phyloP scores from a whole-genome alignment of 2,113 vertebrate genomes.

The Bubo scandiacus region DNA sequence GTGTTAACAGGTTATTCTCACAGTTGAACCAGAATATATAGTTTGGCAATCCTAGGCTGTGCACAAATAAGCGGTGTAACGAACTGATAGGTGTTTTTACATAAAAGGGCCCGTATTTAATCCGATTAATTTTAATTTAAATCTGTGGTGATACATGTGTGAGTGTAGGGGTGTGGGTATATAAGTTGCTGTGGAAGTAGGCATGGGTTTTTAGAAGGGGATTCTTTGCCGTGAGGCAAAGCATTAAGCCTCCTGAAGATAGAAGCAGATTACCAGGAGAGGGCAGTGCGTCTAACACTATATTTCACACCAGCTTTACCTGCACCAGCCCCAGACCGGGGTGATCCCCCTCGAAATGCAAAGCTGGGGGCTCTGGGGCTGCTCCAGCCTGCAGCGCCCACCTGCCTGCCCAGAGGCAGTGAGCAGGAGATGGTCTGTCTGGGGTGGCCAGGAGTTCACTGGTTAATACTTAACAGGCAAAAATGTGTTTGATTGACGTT shows the following conservation, averaged over 20 bases:
- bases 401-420: accelerated
- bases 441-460: neutral
- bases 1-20: conserved; percentile 35
- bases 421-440: neutral
- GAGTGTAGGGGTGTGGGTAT: neutral
- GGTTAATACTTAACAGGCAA: conserved; percentile 4
- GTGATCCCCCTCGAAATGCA: neutral
- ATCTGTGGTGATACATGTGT: neutral
- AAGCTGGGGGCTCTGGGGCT: neutral
- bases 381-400: neutral
- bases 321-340: neutral
- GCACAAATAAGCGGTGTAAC: neutral
- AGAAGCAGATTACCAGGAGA: conserved; percentile 73
- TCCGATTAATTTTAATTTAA: neutral
- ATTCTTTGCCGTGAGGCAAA: neutral
- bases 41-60: neutral
- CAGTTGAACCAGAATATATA: neutral
- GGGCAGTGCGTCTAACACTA: conserved; percentile 62
- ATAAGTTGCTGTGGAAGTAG: conserved; percentile 2
- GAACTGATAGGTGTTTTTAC: neutral
- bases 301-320: neutral
- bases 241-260: neutral
- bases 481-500: neutral
- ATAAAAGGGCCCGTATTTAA: conserved; percentile 1
- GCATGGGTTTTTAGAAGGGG: neutral